Evolutionary conservation across 2,888 invertebrate species (phyloP).

Genomic region (Petrolisthes cinctipes): DNA sequence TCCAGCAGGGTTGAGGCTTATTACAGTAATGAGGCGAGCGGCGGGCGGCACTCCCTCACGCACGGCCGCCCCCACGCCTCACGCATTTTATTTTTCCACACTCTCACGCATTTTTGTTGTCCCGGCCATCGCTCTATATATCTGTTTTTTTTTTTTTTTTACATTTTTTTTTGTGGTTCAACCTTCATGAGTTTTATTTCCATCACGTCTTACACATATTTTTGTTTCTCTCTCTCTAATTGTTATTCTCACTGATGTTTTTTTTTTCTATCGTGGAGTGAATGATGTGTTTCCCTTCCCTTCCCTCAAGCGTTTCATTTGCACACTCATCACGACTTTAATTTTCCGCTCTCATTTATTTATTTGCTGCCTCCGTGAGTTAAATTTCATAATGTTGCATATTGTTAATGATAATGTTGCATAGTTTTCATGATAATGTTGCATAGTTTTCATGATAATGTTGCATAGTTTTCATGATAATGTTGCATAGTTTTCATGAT

Average conservation of each 20-base stretch:
- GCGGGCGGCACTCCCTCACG: not conserved
- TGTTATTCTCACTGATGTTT: not conserved
- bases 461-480: no score
- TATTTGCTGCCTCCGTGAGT: no score
- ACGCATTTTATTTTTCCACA: not conserved
- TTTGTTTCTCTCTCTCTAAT: not conserved
- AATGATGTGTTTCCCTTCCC: not conserved
- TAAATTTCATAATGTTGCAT: no score
- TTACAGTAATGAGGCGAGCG: conserved; percentile 28
- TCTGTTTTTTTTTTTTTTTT: not conserved
- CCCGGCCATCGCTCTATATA: not conserved
- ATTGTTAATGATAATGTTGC: no score
- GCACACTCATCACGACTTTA: no score
- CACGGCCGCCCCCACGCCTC: not conserved
- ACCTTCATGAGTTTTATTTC: not conserved
- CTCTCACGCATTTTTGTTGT: not conserved
- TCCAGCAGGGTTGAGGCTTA: conserved; percentile 32
- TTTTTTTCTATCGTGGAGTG: not conserved
- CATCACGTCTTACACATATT: not conserved
- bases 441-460: no score
- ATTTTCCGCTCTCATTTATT: no score
- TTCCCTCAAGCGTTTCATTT: not conserved
- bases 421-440: no score
- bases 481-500: no score
- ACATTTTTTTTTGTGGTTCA: not conserved